phyloP scores from a whole-genome alignment of 2,797 vertebrate species.

The Pseudochirops corinnae region DNA sequence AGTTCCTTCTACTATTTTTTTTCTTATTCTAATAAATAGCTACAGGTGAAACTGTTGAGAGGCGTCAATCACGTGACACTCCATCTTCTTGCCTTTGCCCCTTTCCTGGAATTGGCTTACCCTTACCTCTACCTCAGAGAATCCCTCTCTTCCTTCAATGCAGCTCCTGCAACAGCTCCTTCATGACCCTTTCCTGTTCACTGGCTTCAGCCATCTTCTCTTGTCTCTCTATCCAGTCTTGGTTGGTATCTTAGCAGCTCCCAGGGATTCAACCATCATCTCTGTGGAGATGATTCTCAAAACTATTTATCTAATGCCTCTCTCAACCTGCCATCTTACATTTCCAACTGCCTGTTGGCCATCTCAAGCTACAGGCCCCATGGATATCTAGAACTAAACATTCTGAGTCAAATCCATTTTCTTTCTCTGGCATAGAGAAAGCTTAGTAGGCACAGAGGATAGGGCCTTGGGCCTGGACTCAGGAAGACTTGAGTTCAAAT shows the following conservation, averaged over 20 bases:
- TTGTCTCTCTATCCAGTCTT: neutral
- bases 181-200: neutral
- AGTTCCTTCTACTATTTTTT: neutral
- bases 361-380: no score
- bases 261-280: neutral
- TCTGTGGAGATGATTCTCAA: neutral
- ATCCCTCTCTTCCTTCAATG: neutral
- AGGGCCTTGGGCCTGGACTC: neutral
- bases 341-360: neutral
- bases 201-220: neutral
- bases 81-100: neutral
- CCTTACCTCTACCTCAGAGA: neutral
- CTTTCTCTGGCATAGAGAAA: no score
- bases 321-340: neutral
- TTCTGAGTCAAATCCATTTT: neutral
- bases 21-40: neutral
- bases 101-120: neutral
- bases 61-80: neutral
- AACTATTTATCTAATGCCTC: neutral
- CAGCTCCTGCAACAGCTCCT: neutral
- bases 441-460: neutral
- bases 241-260: neutral
- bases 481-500: neutral
- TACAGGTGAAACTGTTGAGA: neutral
- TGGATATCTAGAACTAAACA: neutral